These are phyloP conservation scores for Hystrix brachyura DNA, from an alignment of 2,113 vertebrate species.

Conservation along the genomic window DNA sequence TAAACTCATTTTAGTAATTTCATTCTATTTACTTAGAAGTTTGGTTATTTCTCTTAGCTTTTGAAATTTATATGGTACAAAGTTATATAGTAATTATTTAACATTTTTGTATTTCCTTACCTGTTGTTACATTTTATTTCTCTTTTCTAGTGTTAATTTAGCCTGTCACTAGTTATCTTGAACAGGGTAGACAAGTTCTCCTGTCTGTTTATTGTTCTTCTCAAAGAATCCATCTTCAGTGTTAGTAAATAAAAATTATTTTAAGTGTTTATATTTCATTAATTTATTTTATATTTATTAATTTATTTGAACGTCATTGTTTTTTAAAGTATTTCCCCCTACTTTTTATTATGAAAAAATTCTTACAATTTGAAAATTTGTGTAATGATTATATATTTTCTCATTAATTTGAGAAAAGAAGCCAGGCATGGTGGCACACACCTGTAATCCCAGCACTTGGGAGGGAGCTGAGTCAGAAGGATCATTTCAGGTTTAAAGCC, in stretches of 20 bases:
- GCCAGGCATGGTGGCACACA: background rate
- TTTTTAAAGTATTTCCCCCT: background rate
- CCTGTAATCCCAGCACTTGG: background rate
- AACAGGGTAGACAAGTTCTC: background rate
- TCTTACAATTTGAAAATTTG: background rate
- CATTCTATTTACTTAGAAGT: background rate
- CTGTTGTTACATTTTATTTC: background rate
- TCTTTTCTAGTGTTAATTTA: background rate
- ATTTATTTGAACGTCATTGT: background rate
- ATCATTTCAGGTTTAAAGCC: background rate
- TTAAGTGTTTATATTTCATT: background rate
- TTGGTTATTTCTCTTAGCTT: background rate
- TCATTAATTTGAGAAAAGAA: background rate
- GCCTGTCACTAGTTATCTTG: background rate
- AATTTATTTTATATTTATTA: background rate
- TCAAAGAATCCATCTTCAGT: background rate
- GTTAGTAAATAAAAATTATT: background rate
- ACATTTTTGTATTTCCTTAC: background rate
- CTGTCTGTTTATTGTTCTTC: background rate
- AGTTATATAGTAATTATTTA: background rate
- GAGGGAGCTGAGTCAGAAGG: background rate
- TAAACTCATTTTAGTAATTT: background rate
- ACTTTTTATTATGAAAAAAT: background rate
- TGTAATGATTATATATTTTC: background rate
- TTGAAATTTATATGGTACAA: background rate